phyloP scores from a whole-genome alignment of 2,797 vertebrate genomes.

The Enteromius treurensis region DNA sequence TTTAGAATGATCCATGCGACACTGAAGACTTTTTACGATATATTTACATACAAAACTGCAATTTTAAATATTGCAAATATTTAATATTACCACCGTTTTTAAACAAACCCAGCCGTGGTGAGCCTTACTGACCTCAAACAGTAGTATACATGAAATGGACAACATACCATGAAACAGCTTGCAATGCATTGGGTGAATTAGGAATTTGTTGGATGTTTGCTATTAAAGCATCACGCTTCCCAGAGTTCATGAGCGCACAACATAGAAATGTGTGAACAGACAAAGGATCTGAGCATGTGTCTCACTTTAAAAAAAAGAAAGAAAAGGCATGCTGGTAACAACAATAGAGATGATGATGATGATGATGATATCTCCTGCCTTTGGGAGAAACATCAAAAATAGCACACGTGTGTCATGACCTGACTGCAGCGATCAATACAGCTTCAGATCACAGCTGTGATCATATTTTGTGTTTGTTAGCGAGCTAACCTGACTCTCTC shows the following conservation, averaged over 20 bases:
- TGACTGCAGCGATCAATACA: constrained; percentile 13
- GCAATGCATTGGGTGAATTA: not conserved
- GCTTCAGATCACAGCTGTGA: not conserved
- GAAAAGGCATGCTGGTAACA: not conserved
- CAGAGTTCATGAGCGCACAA: not conserved
- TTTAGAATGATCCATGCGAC: too few species aligned
- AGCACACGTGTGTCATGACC: not conserved
- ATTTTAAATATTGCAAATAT: not conserved
- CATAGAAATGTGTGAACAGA: not conserved
- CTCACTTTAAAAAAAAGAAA: not conserved
- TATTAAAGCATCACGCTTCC: not conserved
- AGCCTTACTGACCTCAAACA: not conserved
- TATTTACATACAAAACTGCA: not conserved
- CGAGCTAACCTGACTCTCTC: not conserved
- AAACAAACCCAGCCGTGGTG: not conserved
- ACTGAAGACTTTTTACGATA: not conserved
- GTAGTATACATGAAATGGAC: not conserved
- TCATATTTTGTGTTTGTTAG: not conserved
- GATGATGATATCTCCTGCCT: not conserved
- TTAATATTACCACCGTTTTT: not conserved
- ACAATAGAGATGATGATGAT: constrained; percentile 9
- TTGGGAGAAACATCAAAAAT: not conserved
- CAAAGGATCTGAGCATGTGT: not conserved
- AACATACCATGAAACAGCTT: not conserved
- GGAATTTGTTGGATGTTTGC: not conserved